Percentiles rank a stretch among this genome's conserved stretches.
These are phyloP conservation scores for Acheta domesticus DNA, from an alignment of 2,888 invertebrate species.

Conservation along the genomic window DNA sequence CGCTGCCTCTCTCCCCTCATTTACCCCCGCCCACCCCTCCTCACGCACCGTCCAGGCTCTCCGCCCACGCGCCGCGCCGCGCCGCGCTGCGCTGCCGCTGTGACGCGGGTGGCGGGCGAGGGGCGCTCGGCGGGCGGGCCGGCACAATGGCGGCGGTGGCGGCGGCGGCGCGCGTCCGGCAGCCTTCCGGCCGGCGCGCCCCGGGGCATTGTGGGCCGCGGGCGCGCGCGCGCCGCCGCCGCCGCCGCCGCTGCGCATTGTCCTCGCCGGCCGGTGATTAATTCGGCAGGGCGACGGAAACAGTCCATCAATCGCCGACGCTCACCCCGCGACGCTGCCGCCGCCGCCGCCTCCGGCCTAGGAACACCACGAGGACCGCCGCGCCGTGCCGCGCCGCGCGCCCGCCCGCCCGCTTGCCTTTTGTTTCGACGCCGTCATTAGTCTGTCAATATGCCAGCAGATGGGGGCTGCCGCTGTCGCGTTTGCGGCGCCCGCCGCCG, in stretches of 20 bases:
- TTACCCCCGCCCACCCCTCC: not conserved
- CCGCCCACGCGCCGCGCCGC: not conserved
- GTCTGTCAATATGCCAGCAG: constrained; percentile 32
- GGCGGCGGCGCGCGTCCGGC: not conserved
- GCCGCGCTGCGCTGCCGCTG: constrained; percentile 1
- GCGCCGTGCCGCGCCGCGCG: not conserved
- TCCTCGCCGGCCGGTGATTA: constrained; percentile 28
- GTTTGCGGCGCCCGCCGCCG: too few species aligned
- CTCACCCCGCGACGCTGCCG: not conserved
- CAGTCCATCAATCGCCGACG: constrained; percentile 31
- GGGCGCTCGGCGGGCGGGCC: not conserved
- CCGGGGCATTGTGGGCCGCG: constrained; percentile 24
- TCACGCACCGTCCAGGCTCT: not conserved
- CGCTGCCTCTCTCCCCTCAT: too few species aligned
- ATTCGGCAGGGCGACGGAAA: constrained; percentile 31
- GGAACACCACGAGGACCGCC: not conserved
- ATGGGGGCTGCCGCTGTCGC: not conserved
- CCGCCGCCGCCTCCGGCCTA: not conserved
- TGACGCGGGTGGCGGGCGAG: not conserved
- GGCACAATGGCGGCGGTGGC: not conserved
- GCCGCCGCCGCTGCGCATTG: not conserved
- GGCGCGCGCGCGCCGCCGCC: not conserved
- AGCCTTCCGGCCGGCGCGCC: constrained; percentile 19
- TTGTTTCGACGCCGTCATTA: constrained; percentile 30
- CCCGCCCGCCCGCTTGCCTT: constrained; percentile 21